Base-by-base conservation (phyloP, 2,113 vertebrate species). In the Pachyramphus minor region DNA sequence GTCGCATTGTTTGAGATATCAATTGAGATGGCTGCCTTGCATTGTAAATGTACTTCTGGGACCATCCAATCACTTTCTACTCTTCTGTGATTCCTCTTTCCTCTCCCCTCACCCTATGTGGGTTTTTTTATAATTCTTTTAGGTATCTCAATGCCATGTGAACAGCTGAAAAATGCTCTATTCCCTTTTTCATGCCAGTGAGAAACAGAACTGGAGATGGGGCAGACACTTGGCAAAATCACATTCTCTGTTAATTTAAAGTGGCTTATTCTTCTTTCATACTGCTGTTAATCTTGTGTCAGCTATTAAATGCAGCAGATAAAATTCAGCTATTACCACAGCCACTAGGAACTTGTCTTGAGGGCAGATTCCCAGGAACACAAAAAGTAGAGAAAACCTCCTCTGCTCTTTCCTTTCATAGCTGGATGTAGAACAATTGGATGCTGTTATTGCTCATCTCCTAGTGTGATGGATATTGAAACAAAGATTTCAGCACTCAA, bases 1-100 rank as follows among this genome's bases (percentile, higher is more conserved):
- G 31, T 44, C 0, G 0, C 7, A 1, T 22, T 8, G 6, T 28
- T 78, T 53, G 66, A 58, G 45, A 14, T 37, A 49, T 37, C 6
- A 2, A 12, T 30, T 71, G 42, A 82, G 9, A 28, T 71, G 28
- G 7, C 41, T 90, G n/a, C 39, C n/a, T 84, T 53, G 67, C 25
- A 28, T 12, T 63, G 17, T 8, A 39, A 55, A 64, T 31, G 18
- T 78, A 11, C 24, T 74, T 31, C 50, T 60, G 37, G 17, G 17
- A 77, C 18, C 10, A 17, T 59, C 8, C 39, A 52, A 39, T 53
- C 0, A 2, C 6, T 24, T 10, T 25, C 20, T 72, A 12, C 66
- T 82, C 19, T 81, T 78, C 35, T 62, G 12, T 67, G n/a, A 67
- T 45, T 72, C 33, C 20, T 67, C 31, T 67, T 85, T 83, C 16